Percentiles rank a stretch among this genome's conserved stretches.
phyloP scores from a whole-genome alignment of 2,797 vertebrate species.

The Halcyon badia region DNA sequence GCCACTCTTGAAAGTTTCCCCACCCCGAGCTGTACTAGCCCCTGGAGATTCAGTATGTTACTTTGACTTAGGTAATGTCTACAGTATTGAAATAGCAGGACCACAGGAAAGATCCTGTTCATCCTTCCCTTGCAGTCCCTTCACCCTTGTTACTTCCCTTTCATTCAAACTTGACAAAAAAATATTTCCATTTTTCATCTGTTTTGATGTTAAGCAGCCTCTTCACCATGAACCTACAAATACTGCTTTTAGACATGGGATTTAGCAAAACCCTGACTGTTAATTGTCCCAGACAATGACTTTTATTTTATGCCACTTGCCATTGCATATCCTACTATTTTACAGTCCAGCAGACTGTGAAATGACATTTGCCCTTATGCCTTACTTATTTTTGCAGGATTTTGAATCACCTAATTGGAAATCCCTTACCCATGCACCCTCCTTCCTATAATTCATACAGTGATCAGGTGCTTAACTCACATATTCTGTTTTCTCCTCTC shows the following conservation, averaged over 20 bases:
- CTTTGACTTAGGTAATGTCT: neutral
- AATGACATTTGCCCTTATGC: neutral
- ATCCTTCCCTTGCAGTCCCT: neutral
- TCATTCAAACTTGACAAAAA: neutral
- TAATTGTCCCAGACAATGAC: neutral
- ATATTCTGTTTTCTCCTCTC: no score
- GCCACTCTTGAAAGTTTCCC: no score
- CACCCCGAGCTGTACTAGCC: no score
- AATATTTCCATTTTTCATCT: no score
- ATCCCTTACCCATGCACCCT: no score
- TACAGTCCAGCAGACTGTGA: neutral
- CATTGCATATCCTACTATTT: neutral
- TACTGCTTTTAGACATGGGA: no score
- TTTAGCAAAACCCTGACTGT: neutral
- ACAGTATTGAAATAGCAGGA: neutral
- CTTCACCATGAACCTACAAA: no score
- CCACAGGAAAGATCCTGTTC: neutral
- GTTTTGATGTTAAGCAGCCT: no score
- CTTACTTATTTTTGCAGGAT: neutral
- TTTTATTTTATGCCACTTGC: neutral
- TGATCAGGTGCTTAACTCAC: no score
- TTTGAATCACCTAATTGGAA: no score
- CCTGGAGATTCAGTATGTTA: neutral
- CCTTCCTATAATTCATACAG: no score
- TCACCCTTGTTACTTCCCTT: neutral